Conservation (phyloP, 2,113 vertebrate species). For the Crypturellus undulatus region DNA sequence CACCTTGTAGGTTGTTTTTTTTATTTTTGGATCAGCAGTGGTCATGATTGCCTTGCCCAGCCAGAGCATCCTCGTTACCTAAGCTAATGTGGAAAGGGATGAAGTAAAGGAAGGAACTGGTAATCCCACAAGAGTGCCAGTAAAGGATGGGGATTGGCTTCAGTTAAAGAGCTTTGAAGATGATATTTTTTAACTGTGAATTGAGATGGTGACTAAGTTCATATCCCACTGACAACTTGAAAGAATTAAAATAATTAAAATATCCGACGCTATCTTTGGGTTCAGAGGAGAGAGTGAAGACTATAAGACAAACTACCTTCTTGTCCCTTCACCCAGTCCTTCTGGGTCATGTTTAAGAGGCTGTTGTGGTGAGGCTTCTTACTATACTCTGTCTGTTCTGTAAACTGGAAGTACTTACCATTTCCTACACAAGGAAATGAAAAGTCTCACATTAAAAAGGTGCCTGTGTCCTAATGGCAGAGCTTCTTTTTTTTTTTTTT, state of each 20-base stretch:
- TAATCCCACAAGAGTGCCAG: background rate
- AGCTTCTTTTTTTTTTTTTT: background rate
- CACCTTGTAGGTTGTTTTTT: too few relatives aligned
- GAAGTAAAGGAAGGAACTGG: background rate
- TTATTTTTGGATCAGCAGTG: fast-evolving
- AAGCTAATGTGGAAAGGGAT: background rate
- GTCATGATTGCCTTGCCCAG: background rate
- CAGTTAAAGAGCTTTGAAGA: fast-evolving
- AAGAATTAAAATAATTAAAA: background rate
- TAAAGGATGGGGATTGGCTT: background rate
- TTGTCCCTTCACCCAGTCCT: background rate
- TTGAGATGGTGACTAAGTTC: background rate
- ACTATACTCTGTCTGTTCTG: background rate
- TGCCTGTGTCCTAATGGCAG: background rate
- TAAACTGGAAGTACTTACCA: background rate
- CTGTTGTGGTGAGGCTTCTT: background rate
- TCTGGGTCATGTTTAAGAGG: background rate
- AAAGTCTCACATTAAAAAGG: constrained; percentile 11
- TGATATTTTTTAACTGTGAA: background rate
- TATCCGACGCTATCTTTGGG: background rate
- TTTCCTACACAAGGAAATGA: background rate
- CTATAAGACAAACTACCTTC: background rate
- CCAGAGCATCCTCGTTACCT: background rate
- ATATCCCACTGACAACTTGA: background rate
- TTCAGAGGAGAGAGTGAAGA: background rate